Evolutionary conservation across 2,113 vertebrate species (phyloP).

Genomic region (Daboia siamensis): DNA sequence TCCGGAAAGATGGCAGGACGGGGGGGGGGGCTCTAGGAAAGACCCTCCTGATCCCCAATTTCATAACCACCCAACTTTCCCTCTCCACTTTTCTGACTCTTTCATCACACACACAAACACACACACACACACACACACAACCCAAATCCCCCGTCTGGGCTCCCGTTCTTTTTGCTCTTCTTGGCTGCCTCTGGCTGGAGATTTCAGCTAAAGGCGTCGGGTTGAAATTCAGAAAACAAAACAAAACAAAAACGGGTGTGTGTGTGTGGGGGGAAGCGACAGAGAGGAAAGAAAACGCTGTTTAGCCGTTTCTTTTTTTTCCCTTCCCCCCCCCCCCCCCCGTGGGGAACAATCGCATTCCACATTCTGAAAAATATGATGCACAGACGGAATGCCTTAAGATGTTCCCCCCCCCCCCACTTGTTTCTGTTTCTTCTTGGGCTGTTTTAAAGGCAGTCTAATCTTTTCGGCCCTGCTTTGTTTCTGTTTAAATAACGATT

Average conservation of each 20-base stretch:
- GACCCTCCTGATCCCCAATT: neutral
- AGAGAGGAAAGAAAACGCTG: neutral
- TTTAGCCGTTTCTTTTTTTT: conserved; percentile 7
- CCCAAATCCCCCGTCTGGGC: neutral
- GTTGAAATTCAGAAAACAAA: conserved; percentile 42
- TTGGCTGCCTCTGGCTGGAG: conserved; percentile 3
- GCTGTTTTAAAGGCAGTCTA: neutral
- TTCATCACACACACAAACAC: too few relatives aligned
- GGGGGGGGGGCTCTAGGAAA: neutral
- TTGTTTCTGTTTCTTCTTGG: too few relatives aligned
- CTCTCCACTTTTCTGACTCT: neutral
- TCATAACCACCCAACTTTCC: neutral
- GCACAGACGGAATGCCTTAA: conserved; percentile 21
- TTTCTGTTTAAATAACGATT: conserved; percentile 23
- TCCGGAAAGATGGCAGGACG: neutral
- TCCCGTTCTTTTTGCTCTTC: conserved; percentile 33
- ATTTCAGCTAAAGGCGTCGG: conserved; percentile 60
- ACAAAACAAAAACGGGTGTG: neutral
- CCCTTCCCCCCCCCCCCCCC: too few relatives aligned
- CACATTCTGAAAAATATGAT: conserved; percentile 51
- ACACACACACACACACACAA: too few relatives aligned
- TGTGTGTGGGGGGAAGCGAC: neutral
- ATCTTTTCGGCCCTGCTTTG: conserved; percentile 54
- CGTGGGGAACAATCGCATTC: conserved; percentile 52
- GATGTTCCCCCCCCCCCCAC: neutral